Percentiles rank a stretch among this genome's conserved stretches.
phyloP scores from a whole-genome alignment of 2,888 invertebrate species.

The Oegoconia quadripuncta region DNA sequence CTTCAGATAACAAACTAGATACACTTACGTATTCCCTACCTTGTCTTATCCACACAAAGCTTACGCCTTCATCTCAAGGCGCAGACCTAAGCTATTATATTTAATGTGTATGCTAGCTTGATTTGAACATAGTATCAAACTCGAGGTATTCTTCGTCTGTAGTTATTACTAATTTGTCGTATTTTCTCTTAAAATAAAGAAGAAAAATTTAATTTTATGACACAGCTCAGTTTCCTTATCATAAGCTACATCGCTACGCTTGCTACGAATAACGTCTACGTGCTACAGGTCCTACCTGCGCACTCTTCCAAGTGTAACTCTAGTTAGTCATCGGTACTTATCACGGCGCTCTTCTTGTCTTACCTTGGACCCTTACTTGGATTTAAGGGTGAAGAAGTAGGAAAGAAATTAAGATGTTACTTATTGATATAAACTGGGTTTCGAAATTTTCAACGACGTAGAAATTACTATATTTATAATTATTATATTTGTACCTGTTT shows the following conservation, averaged over 20 bases:
- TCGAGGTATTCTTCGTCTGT: slow-evolving; percentile 70
- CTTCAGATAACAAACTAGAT: neutral
- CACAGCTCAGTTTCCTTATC: slow-evolving; percentile 32
- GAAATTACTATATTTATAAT: no score
- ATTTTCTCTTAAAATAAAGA: slow-evolving; percentile 60
- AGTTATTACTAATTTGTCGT: slow-evolving; percentile 74
- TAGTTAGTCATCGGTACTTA: no score
- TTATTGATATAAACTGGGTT: no score
- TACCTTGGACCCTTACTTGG: no score
- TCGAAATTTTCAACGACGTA: no score
- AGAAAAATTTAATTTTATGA: slow-evolving; percentile 61
- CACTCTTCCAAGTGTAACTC: no score
- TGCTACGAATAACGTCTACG: slow-evolving; percentile 11
- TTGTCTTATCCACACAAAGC: slow-evolving; percentile 34
- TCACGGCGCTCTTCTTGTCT: no score
- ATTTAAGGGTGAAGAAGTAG: no score
- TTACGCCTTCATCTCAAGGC: slow-evolving; percentile 50
- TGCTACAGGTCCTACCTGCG: no score
- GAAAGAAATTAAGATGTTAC: no score
- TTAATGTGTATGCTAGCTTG: slow-evolving; percentile 72
- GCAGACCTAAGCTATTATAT: slow-evolving; percentile 67
- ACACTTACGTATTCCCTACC: no score
- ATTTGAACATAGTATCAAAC: slow-evolving; percentile 79
- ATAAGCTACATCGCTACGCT: slow-evolving; percentile 40
- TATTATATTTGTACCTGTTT: no score